Evolutionary conservation across 2,888 invertebrate species (phyloP).

Genomic region (Phyllotreta striolata): DNA sequence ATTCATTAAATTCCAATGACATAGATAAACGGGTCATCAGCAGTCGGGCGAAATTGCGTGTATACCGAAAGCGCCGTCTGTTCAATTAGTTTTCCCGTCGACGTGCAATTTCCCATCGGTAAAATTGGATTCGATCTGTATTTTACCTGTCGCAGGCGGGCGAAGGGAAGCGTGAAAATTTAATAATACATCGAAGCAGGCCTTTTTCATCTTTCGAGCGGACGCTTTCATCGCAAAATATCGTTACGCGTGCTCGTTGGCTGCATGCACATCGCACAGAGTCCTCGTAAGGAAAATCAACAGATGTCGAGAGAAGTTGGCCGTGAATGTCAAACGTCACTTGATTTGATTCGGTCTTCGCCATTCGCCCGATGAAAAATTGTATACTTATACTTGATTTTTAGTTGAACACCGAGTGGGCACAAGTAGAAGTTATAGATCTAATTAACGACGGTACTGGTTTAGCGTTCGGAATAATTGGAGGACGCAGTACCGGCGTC

Average conservation of each 20-base stretch:
- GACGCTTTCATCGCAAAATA: neutral
- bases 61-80: neutral
- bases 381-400: constrained; percentile 1
- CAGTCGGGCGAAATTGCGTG: neutral
- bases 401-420: constrained; percentile 90
- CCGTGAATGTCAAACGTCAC: neutral
- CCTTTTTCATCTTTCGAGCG: no score
- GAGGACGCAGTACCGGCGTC: constrained; percentile 90
- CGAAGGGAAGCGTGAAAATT: constrained; percentile 1
- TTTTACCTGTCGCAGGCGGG: constrained; percentile 10
- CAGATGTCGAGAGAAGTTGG: neutral
- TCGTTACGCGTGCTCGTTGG: constrained; percentile 4
- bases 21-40: constrained; percentile 1
- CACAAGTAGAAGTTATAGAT: constrained; percentile 94
- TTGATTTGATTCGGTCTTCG: neutral
- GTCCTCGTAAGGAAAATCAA: no score
- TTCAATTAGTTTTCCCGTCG: constrained; percentile 21
- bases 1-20: constrained; percentile 7
- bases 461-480: constrained; percentile 93
- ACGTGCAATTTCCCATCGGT: constrained; percentile 19
- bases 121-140: constrained; percentile 9
- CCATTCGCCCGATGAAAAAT: neutral
- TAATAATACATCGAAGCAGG: constrained; percentile 9
- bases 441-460: constrained; percentile 91
- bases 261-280: neutral